Evolutionary conservation across 1,140 invertebrate genomes (phyloP), one percentile per base, ranked within the genome.

Genomic region (Dreissena rostriformis): DNA sequence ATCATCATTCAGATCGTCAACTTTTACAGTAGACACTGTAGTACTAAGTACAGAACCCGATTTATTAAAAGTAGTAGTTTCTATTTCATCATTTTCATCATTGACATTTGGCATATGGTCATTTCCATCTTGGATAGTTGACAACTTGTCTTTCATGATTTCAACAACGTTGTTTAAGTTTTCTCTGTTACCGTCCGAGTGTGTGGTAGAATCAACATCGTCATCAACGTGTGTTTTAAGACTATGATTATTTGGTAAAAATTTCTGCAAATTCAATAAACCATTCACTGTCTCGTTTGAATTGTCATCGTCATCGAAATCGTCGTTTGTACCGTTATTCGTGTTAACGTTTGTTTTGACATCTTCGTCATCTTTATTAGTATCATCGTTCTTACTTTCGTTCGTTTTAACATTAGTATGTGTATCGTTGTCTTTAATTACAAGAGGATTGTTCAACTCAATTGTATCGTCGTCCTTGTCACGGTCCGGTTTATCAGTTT

Each of bases 281-380:
- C 39, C 39, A 39, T 39, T 39, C 8, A 39, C 4, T 39, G 39
- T 39, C 66, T 26, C 26, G 61, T 76, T 51, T 49, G 39, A 39
- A 57, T 81, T 68, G 14, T 29, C 67, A 49, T 51, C 29, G n/a
- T 71, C 66, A 63, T 22, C 52, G 63, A 39, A 49, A 63, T 51
- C 15, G 53, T 81, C 67, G 6, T 39, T 61, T 39, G 39, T 52
- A 26, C 26, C 55, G 17, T 81, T 55, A 61, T 72, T 66, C 22
- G 24, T 53, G 12, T 79, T 29, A 68, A 68, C 66, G 49, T 14
- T 17, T 53, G 22, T 29, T 28, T 22, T 39, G 7, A 5, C 65
- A 52, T n/a, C 53, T 19, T 49, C 15, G n/a, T 66, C 74, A n/a
- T 65, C 61, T 57, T 11, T n/a, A 52, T 57, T 74, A 28, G 53